phyloP scores from a whole-genome alignment of 2,888 invertebrate species.

The Halictus ligatus region DNA sequence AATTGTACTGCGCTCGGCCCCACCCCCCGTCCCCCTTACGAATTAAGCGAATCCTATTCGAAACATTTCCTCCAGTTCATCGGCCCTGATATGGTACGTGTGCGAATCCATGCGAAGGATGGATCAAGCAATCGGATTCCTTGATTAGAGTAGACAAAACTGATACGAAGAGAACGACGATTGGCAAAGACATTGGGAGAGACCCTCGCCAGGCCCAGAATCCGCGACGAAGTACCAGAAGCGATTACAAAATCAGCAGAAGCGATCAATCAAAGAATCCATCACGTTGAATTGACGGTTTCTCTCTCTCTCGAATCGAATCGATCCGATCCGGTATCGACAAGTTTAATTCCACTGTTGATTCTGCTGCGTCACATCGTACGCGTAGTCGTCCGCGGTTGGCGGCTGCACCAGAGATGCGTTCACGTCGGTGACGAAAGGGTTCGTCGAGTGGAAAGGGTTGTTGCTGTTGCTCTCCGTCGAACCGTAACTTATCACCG shows the following conservation, averaged over 20 bases:
- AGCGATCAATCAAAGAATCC: slow-evolving; percentile 23
- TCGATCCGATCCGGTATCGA: slow-evolving; percentile 28
- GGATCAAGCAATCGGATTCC: not conserved
- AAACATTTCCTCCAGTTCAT: not conserved
- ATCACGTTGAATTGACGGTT: slow-evolving; percentile 28
- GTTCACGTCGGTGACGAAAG: slow-evolving; percentile 79
- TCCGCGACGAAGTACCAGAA: slow-evolving; percentile 27
- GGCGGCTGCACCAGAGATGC: slow-evolving; percentile 81
- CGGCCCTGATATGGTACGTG: not conserved
- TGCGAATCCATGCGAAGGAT: not conserved
- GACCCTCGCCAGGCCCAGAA: not conserved
- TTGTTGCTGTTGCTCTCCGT: slow-evolving; percentile 77
- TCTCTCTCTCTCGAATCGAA: no score
- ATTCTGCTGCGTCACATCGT: slow-evolving; percentile 86
- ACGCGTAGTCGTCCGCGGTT: slow-evolving; percentile 85
- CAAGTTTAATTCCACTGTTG: slow-evolving; percentile 75
- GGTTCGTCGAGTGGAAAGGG: slow-evolving; percentile 81
- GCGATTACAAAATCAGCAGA: not conserved
- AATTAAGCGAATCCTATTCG: not conserved
- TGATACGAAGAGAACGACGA: not conserved
- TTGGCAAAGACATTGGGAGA: not conserved
- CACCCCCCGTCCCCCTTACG: not conserved
- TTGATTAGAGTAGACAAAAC: not conserved
- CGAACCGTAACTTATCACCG: slow-evolving; percentile 80
- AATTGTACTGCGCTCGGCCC: not conserved